These are phyloP conservation scores for Enteromius thamalakanensis DNA, from an alignment of 2,797 vertebrate genomes.

Conservation along the genomic window DNA sequence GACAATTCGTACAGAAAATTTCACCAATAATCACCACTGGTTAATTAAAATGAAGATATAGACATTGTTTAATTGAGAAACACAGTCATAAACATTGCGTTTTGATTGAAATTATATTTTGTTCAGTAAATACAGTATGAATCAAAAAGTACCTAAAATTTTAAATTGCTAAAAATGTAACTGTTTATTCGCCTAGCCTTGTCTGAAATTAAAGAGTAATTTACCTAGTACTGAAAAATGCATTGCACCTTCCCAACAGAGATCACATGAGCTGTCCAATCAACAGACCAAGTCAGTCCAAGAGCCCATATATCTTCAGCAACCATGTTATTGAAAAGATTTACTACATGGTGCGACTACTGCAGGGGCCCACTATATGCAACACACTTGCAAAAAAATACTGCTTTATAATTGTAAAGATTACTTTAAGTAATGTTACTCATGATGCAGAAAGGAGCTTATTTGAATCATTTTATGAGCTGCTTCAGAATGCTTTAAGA, in stretches of 20 bases:
- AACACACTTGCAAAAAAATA: conserved; percentile 34
- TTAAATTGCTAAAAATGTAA: not conserved
- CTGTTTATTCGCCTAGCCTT: not conserved
- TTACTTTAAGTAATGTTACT: conserved; percentile 23
- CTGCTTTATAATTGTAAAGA: conserved; percentile 5
- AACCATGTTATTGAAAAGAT: not conserved
- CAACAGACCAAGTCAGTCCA: not conserved
- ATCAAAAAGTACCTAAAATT: not conserved
- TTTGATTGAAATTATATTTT: not conserved
- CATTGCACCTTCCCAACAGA: not conserved
- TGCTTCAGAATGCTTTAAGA: conserved; percentile 35
- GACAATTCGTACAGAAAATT: too few relatives aligned
- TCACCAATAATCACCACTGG: not conserved
- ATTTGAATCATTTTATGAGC: conserved; percentile 49
- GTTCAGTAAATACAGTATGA: not conserved
- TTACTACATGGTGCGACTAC: not conserved
- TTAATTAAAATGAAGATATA: not conserved
- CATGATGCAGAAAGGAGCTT: conserved; percentile 12
- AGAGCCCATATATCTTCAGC: not conserved
- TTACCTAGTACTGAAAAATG: not conserved
- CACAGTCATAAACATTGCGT: not conserved
- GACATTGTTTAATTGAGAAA: not conserved
- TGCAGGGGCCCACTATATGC: not conserved
- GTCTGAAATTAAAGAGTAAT: not conserved
- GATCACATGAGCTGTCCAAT: not conserved